Base-by-base conservation (phyloP, 2,888 invertebrate genomes). In the Epirrhoe alternata region DNA sequence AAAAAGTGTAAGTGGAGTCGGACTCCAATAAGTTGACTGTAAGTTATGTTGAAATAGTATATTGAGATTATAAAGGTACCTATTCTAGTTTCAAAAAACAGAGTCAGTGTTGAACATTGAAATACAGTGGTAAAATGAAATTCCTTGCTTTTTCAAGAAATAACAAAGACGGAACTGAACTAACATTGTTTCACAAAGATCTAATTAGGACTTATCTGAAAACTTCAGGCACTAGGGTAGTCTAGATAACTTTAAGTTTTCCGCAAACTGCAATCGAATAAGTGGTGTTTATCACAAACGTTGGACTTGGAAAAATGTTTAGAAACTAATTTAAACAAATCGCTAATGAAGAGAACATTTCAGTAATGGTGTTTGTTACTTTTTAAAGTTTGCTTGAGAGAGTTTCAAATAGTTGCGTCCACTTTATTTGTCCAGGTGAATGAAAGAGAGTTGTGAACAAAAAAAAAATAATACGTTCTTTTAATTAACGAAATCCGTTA, bases 231-330 rank as follows among this genome's bases (percentile, higher is more conserved):
- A 30, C 57, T 12, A 42, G 24, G 24, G 47, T 60, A 47, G 14
- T 59, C 33, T 38, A 55, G 59, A 58, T 53, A 63, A 69, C 64
- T 70, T 67, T 51, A 59, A 62, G 61, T 68, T 64, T 47, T 74
- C 74, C 74, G 57, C 74, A 69, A 74, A 74, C 72, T 69, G 70
- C 72, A 69, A 74, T 72, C 56, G 50, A 72, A 74, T 74, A 69
- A 72, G 69, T 57, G 69, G 63, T 59, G 66, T 74, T 69, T 66
- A 67, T 74, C 66, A 74, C 70, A 38, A 64, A 62, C 30, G 31
- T 14, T 49, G 52, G 17, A 54, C 16, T 24, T 38, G 45, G 33
- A 57, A 56, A 35, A 61, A 61, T 61, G 66, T 70, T 68, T 63
- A 16, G 38, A 63, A 57, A 42, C 62, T 70, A 70, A 70, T 71